These are phyloP conservation scores for Chionis minor DNA, from an alignment of 2,113 vertebrate genomes.

Conservation along the genomic window DNA sequence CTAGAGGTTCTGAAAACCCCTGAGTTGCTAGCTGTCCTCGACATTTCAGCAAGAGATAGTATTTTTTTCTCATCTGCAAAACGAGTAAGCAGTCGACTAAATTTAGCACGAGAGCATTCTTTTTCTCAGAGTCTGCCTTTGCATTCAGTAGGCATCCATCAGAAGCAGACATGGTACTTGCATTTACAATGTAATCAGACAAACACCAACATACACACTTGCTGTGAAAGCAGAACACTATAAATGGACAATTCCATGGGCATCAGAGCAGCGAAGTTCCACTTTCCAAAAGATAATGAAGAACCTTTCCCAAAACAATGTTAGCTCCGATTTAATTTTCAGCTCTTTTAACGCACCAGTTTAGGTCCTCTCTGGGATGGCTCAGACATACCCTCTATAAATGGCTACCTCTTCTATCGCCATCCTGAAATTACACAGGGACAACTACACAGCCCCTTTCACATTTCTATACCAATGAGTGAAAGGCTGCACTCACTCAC, in stretches of 20 bases:
- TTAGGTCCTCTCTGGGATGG: background rate
- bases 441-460: fast-evolving
- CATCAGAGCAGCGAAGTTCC: background rate
- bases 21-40: background rate
- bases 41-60: background rate
- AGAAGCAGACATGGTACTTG: background rate
- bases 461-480: fast-evolving
- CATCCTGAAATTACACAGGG: background rate
- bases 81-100: background rate
- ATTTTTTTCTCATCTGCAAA: background rate
- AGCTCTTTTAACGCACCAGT: background rate
- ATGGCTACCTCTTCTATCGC: background rate
- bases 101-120: background rate
- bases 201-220: background rate
- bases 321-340: background rate
- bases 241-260: background rate
- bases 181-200: background rate
- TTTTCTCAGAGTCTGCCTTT: background rate
- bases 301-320: background rate
- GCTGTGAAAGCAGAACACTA: background rate
- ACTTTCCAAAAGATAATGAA: background rate
- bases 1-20: background rate
- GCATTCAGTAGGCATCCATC: background rate
- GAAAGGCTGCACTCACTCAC: background rate
- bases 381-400: background rate